Percentiles rank a stretch among this genome's conserved stretches.
These are phyloP conservation scores for Probaryconus sp. DNA, from an alignment of 1,140 invertebrate genomes.

Conservation along the genomic window DNA sequence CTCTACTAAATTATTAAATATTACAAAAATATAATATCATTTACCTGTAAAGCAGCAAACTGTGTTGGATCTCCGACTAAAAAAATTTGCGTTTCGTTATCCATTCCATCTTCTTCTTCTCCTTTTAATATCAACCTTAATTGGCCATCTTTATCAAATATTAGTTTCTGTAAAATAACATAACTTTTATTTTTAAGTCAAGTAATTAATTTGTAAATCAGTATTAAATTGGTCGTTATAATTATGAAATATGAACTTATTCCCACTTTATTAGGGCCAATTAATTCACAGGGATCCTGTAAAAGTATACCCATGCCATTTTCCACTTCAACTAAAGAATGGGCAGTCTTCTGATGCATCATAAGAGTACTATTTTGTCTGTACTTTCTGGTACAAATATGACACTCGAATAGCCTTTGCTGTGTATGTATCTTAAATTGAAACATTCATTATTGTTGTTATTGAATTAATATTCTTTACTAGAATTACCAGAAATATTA, in stretches of 20 bases:
- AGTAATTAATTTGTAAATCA: conserved; percentile 53
- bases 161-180: conserved; percentile 38
- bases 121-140: too few species aligned
- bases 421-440: conserved; percentile 79
- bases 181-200: background rate
- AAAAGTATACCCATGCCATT: conserved; percentile 63
- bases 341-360: conserved; percentile 80
- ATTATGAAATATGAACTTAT: conserved; percentile 5
- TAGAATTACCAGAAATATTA: too few species aligned
- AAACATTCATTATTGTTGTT: too few species aligned
- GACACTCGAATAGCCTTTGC: conserved; percentile 81
- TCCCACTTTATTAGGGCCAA: conserved; percentile 49
- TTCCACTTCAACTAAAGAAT: conserved; percentile 40
- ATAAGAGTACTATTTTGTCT: conserved; percentile 82
- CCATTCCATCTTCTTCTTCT: conserved; percentile 58
- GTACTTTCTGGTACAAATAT: conserved; percentile 81
- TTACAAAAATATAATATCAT: conserved; percentile 6
- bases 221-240: conserved; percentile 1
- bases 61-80: conserved; percentile 70
- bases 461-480: too few species aligned
- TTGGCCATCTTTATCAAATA: conserved; percentile 58
- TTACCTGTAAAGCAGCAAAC: conserved; percentile 70
- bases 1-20: background rate
- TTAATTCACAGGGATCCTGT: conserved; percentile 57
- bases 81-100: conserved; percentile 71